Base-by-base conservation (phyloP, 1,140 invertebrate genomes). In the Megalopta genalis region DNA sequence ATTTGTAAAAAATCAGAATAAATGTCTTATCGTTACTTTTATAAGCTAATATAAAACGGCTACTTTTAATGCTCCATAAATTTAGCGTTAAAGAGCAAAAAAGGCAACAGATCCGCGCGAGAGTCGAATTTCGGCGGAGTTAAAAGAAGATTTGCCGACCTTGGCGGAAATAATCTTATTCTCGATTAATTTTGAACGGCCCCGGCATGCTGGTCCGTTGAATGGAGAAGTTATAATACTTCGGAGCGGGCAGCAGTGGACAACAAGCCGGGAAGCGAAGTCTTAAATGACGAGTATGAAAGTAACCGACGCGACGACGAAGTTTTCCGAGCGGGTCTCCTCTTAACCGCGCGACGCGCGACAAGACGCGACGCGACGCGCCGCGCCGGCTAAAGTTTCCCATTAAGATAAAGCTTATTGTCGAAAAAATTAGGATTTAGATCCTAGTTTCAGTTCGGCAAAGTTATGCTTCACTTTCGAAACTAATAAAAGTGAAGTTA, bases 401-500 rank as follows among this genome's bases (percentile, higher is more conserved):
- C 27, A 75, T 59, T 67, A 39, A 75, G 49, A 75, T 75, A 57
- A 74, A 59, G 73, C 23, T 57, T 46, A 75, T 66, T 59, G 63
- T 27, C 52, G 14, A 39, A 76, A 76, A 76, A 60, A 76, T 76
- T 76, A 76, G 64, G 25, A 76, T 76, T 68, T 76, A 76, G 64
- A 76, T 46, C 37, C 64, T 21, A 60, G 37, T 60, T 67, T 59
- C 54, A 76, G 64, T 46, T 18, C 2, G 54, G 8, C 18, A 2
- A 25, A 76, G 73, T 76, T 67, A 60, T 60, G 52, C 49, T 46
- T 27, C 6, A 25, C 67, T 37, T 18, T n/a, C 49, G 67, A 23
- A 66, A 57, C 73, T 75, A 75, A 75, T 75, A 75, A 67, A 76
- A 67, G 23, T 23, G n/a, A n/a, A 76, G 64, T 68, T 60, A 68